Percentiles rank a stretch among this genome's conserved stretches.
phyloP scores from a whole-genome alignment of 53 echinoderm and acorn worm genomes.

The Pentamera pediparva region DNA sequence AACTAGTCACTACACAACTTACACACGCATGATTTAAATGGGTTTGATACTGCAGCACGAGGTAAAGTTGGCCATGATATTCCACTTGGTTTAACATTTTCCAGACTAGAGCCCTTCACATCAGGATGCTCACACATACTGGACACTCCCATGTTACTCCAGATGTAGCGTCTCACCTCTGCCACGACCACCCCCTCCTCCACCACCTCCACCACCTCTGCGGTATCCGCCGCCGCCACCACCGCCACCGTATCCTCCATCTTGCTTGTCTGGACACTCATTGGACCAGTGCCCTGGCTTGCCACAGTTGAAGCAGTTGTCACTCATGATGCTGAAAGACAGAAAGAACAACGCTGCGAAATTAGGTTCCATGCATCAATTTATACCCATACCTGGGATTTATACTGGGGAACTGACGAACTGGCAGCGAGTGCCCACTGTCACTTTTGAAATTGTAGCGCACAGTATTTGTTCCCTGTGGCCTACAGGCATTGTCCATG shows the following conservation, averaged over 20 bases:
- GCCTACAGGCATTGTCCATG: too few species aligned
- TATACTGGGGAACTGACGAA: not conserved
- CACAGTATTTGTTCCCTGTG: not conserved
- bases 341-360: not conserved
- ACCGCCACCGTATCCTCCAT: not conserved
- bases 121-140: too few species aligned
- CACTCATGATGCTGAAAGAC: constrained; percentile 7
- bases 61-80: too few species aligned
- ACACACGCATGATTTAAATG: too few species aligned
- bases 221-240: not conserved
- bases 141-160: too few species aligned
- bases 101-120: too few species aligned
- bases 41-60: too few species aligned
- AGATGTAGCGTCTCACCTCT: too few species aligned
- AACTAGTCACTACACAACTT: too few species aligned
- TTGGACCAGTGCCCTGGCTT: constrained; percentile 14
- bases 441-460: not conserved
- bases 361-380: not conserved
- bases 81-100: too few species aligned
- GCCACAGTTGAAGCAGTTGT: constrained; percentile 11
- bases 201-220: constrained; percentile 10
- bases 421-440: not conserved
- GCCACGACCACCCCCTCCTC: too few species aligned
- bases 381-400: not conserved
- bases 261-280: constrained; percentile 2